Evolutionary conservation across 2,113 vertebrate genomes (phyloP), one percentile per base, ranked within the genome.

Genomic region (Oriolus oriolus): DNA sequence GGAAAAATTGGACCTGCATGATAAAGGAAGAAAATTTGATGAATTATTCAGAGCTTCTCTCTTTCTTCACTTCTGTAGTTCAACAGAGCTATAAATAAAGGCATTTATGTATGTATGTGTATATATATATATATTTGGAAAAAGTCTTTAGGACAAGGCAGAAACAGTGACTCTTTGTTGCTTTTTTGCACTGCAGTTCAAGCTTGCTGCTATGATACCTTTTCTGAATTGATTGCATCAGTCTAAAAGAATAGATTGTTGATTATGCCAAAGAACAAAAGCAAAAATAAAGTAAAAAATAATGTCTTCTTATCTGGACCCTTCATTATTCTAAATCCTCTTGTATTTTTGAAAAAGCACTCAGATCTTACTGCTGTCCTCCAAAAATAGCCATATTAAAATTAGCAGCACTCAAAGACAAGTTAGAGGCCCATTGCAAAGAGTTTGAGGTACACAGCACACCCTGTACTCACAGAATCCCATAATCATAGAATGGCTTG

Each of bases 41-140:
- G 6, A 89, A 79, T 85, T 94, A 91, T 96, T 95, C 78, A 91
- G 21, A 66, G 13, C 7, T 90, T 77, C 85, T 78, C 49, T 84
- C 19, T 82, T 81, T 91, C 37, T 90, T 89, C 24, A 93, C 11
- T 91, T 91, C 61, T 73, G 1, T 50, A 73, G 53, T 71, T 81
- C 50, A 85, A 64, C 61, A 69, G 45, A 89, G 6, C 9, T 49
- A 47, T 74, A 94, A 87, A 79, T 77, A 90, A 82, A 82, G 17
- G 3, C 41, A 74, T 89, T 91, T 91, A 44, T 80, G 18, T 76
- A 59, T 78, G 21, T 61, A 27, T 45, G 4, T 60, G 3, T 63
- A 2, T 56, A 21, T 73, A 26, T 91, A 54, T 76, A 10, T n/a
- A 42, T 16, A 56, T 59, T 61, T 33, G 9, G 23, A 64, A 89